These are phyloP conservation scores for Pygoscelis adeliae DNA, from an alignment of 2,113 vertebrate genomes.

Conservation along the genomic window DNA sequence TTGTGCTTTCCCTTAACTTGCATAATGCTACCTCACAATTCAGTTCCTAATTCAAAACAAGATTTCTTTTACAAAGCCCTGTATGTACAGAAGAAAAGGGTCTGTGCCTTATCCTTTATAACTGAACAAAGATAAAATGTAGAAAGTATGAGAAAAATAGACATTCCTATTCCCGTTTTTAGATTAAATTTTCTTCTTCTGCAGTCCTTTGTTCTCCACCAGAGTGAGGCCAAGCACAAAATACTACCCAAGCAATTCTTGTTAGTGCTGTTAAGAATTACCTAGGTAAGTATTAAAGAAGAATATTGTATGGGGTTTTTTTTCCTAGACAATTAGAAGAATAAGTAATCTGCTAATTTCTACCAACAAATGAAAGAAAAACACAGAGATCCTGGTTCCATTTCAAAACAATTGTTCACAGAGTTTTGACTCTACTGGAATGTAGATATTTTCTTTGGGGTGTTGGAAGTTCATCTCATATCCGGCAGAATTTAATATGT, in stretches of 20 bases:
- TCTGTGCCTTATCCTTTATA: background rate
- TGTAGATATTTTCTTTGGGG: background rate
- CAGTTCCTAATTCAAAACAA: background rate
- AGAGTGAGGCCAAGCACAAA: background rate
- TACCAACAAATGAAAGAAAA: background rate
- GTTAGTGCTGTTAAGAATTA: background rate
- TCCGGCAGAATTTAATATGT: background rate
- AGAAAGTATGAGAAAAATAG: background rate
- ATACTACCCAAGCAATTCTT: background rate
- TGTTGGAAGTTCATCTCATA: background rate
- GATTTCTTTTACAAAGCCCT: background rate
- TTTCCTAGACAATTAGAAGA: background rate
- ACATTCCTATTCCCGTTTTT: background rate
- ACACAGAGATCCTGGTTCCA: background rate
- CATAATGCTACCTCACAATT: background rate
- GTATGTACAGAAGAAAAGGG: background rate
- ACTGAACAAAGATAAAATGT: background rate
- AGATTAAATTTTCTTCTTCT: background rate
- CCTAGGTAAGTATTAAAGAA: background rate
- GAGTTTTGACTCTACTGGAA: background rate
- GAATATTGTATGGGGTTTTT: background rate
- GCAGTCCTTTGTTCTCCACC: background rate
- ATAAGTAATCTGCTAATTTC: background rate
- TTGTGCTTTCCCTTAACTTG: background rate
- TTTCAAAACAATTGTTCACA: background rate